These are phyloP conservation scores for Diglossa cyanea DNA, from an alignment of 2,797 vertebrate species.

Conservation along the genomic window DNA sequence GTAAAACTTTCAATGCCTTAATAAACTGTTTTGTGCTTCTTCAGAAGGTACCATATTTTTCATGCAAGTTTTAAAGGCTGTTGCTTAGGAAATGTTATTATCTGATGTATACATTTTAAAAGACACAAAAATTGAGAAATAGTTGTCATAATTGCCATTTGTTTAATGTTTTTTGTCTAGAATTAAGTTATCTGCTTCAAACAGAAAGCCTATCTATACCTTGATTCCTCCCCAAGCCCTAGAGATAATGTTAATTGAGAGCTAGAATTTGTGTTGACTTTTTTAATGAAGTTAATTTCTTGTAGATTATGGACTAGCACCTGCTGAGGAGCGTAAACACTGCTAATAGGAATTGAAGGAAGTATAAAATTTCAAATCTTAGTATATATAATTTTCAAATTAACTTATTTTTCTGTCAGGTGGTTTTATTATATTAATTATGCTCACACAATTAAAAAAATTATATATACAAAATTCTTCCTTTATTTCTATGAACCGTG, in stretches of 20 bases:
- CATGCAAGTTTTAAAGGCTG: background rate
- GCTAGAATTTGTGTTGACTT: background rate
- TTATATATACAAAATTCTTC: rapidly evolving
- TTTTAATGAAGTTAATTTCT: background rate
- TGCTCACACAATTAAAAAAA: background rate
- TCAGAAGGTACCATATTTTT: background rate
- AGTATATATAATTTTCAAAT: background rate
- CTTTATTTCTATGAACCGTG: background rate
- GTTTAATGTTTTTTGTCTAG: background rate
- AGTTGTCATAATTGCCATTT: background rate
- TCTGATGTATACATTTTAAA: background rate
- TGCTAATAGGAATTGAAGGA: background rate
- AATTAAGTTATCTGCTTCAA: background rate
- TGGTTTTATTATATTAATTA: background rate
- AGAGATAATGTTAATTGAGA: background rate
- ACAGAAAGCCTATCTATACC: background rate
- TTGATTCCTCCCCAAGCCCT: background rate
- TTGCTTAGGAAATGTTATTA: background rate
- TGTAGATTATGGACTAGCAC: background rate
- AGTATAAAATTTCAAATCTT: background rate
- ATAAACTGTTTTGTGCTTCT: background rate
- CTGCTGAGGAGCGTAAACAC: background rate
- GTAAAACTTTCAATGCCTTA: background rate
- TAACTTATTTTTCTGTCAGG: background rate
- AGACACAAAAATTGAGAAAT: background rate